Evolutionary conservation across 2,888 invertebrate species (phyloP).

Genomic region (Panzeria rudis): DNA sequence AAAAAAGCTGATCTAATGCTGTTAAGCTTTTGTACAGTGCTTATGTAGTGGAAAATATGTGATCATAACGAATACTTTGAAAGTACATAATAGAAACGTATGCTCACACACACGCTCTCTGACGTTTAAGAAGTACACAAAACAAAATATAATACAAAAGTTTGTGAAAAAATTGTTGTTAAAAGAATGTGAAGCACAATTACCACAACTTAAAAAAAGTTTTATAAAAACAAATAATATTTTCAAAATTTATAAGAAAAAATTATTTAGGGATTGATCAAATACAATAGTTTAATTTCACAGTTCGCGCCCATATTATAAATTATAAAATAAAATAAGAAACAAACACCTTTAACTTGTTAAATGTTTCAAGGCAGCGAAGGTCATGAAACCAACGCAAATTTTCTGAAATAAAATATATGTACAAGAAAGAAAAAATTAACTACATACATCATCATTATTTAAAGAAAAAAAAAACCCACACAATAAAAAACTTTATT

Average conservation of each 20-base stretch:
- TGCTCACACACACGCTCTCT: neutral
- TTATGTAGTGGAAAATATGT: conserved; percentile 49
- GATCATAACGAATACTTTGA: conserved; percentile 34
- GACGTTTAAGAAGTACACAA: conserved; percentile 15
- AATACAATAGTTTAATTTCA: neutral
- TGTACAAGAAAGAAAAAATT: conserved; percentile 21
- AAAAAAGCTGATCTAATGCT: conserved; percentile 73
- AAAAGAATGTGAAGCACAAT: neutral
- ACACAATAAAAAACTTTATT: conserved; percentile 38
- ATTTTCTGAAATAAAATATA: conserved; percentile 33
- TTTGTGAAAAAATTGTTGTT: neutral
- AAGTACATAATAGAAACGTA: conserved; percentile 16
- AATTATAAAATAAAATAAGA: neutral
- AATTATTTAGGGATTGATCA: neutral
- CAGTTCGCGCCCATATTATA: too few relatives aligned
- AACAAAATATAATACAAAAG: conserved; percentile 21
- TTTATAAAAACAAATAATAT: neutral
- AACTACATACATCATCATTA: conserved; percentile 29
- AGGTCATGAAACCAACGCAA: conserved; percentile 70
- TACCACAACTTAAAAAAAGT: neutral
- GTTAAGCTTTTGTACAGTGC: conserved; percentile 55
- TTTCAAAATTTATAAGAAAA: neutral
- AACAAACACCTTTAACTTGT: conserved; percentile 45
- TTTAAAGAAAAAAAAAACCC: conserved; percentile 28
- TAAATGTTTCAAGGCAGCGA: conserved; percentile 60